Evolutionary conservation across 2,888 invertebrate genomes (phyloP), one percentile per base, ranked within the genome.

Genomic region (Sialis fuliginosa): DNA sequence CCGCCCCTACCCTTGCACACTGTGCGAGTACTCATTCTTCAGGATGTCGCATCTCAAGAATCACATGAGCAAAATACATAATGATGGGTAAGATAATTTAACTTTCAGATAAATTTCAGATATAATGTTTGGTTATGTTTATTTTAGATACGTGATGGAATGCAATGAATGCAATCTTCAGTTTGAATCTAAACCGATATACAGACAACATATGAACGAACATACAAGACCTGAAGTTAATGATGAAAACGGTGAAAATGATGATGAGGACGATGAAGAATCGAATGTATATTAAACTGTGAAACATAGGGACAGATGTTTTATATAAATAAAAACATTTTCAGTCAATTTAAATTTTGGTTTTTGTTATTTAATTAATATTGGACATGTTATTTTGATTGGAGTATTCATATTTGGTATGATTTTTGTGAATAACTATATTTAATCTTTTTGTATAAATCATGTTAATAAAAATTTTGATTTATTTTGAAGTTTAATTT

Each of bases 61-160:
- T 42, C 47, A 47, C 10, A 42, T 42, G 42, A 9, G 32, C 6
- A 47, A 47, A 10, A 47, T 47, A 7, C 47, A 47, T 33, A 45
- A 45, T 45, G 35, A 45, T 39, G 39, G 39, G 5, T 22, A 22
- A 22, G 22, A 4, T 22, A 22, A 4, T 2, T 22, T 22, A 22
- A 4, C 22, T 22, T 22, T 22, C 22, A 22, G 22, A 22, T 22
- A 22, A 22, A 22, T 2, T 22, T 22, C 22, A 22, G 22, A 22
- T 22, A 2, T 22, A 22, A 22, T 22, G 22, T 22, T 22, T 22
- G 22, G 22, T 22, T 22, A 22, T 22, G 22, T 22, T 22, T 22
- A 4, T 22, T 22, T 22, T 22, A 22, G 22, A 22, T 10, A 10
- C 6, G 4, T 39, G 33, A 13, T 39, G 31, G 13, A 39, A 6